A percentile compares a stretch with the other conserved stretches of the same genome.
These are phyloP conservation scores for Scotopteryx bipunctaria DNA, from an alignment of 2,888 invertebrate species.

Conservation along the genomic window DNA sequence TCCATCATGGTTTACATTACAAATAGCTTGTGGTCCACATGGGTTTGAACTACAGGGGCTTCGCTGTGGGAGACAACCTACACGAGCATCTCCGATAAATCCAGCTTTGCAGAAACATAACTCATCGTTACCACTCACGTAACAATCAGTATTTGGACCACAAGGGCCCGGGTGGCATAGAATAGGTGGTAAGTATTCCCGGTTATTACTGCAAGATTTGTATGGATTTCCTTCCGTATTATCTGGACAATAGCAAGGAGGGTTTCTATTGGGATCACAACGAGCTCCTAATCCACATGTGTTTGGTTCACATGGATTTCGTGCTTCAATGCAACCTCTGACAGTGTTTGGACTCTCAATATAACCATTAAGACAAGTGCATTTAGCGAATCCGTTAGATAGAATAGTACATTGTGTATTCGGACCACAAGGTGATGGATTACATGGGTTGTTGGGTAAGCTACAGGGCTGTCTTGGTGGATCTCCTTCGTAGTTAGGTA, in stretches of 20 bases:
- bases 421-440: constrained; percentile 93
- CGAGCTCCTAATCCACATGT: constrained; percentile 90
- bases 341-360: constrained; percentile 95
- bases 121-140: constrained; percentile 91
- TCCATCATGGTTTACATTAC: constrained; percentile 86
- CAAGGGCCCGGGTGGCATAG: constrained; percentile 93
- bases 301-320: constrained; percentile 92
- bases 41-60: constrained; percentile 90
- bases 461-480: constrained; percentile 89
- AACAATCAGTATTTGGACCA: constrained; percentile 92
- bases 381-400: constrained; percentile 92
- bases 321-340: constrained; percentile 90
- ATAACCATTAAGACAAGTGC: constrained; percentile 92
- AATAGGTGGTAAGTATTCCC: constrained; percentile 79
- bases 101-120: constrained; percentile 92
- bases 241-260: constrained; percentile 94
- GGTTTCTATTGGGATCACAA: constrained; percentile 90
- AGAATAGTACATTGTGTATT: constrained; percentile 93
- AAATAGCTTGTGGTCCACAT: constrained; percentile 91
- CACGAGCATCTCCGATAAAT: constrained; percentile 90
- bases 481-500: constrained; percentile 93
- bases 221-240: constrained; percentile 93
- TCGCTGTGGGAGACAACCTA: constrained; percentile 88
- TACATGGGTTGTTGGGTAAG: constrained; percentile 90
- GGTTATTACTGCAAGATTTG: constrained; percentile 85